Evolutionary conservation across 2,113 vertebrate genomes (phyloP), one percentile per base, ranked within the genome.

Genomic region (Phycodurus eques): DNA sequence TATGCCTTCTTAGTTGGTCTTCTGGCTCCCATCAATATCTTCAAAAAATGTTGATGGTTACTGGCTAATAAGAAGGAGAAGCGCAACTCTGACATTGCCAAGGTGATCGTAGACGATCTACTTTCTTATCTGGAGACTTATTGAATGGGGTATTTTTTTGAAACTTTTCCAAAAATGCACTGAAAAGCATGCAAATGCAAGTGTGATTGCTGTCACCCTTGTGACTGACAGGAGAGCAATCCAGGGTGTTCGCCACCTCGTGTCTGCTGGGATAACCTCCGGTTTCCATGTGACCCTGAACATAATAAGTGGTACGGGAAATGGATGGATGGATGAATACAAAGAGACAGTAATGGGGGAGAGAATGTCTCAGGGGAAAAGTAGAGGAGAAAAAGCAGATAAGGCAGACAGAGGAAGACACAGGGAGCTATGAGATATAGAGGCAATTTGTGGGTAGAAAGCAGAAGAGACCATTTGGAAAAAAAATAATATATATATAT

Each of bases 341-440:
- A 71, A 73, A 74, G 71, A 62, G 80, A 80, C 74, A 83, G 75
- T 65, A 42, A 63, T 68, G 70, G 49, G 53, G 59, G 15, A 80
- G 57, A 79, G 72, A 68, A 73, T 8, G 35, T 70, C 43, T 68
- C 15, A n/a, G 43, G 53, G 27, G 57, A 31, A 59, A 59, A 59
- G 22, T 27, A 31, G 62, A 64, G 60, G 62, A 59, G 47, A 27
- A 73, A 72, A 83, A 79, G 74, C 67, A 76, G 76, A 84, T 79
- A 71, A 80, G 33, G 65, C 67, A 49, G 53, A 76, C 70, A 68
- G 61, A 72, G 64, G 75, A 27, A 57, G 66, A 70, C 39, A 20
- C 20, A n/a, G 66, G 63, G 43, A 74, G 68, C 27, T 51, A 51
- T 44, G 73, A n/a, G 56, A 78, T 69, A 42, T 68, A 27, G 43